Evolutionary conservation across 2,113 vertebrate species (phyloP).

Genomic region (Numida meleagris): DNA sequence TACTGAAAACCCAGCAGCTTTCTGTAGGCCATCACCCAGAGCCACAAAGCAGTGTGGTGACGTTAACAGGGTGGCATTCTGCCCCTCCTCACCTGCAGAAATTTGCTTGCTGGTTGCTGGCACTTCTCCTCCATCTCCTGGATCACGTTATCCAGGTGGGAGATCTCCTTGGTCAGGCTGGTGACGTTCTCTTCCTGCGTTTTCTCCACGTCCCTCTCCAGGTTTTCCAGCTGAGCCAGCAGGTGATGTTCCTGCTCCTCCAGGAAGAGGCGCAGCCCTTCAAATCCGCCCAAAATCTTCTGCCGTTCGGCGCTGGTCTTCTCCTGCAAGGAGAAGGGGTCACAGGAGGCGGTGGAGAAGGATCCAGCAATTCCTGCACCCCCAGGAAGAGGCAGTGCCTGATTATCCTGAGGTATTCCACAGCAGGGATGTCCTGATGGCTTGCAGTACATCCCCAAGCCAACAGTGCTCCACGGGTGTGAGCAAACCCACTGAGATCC

Average conservation of each 20-base stretch:
- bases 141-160: slow-evolving; percentile 13
- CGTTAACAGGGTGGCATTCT: too few relatives aligned
- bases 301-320: background rate
- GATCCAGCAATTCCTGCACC: background rate
- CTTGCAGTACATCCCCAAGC: background rate
- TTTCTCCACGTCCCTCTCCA: slow-evolving; percentile 36
- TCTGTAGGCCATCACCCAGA: too few relatives aligned
- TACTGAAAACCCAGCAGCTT: background rate
- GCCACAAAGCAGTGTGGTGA: background rate
- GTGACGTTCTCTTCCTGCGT: slow-evolving; percentile 58
- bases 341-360: background rate
- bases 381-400: background rate
- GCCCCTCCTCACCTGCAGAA: slow-evolving; percentile 64
- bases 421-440: background rate
- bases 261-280: slow-evolving; percentile 56
- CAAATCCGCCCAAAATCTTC: background rate
- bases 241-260: slow-evolving; percentile 40
- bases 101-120: background rate
- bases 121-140: slow-evolving; percentile 62
- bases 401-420: background rate
- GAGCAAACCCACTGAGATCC: background rate
- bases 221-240: slow-evolving; percentile 38
- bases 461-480: background rate
- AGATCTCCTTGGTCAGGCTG: slow-evolving; percentile 12
- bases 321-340: background rate